Evolutionary conservation across 1,140 invertebrate genomes (phyloP), one percentile per base, ranked within the genome.

Genomic region (Scaptomyza hsui): DNA sequence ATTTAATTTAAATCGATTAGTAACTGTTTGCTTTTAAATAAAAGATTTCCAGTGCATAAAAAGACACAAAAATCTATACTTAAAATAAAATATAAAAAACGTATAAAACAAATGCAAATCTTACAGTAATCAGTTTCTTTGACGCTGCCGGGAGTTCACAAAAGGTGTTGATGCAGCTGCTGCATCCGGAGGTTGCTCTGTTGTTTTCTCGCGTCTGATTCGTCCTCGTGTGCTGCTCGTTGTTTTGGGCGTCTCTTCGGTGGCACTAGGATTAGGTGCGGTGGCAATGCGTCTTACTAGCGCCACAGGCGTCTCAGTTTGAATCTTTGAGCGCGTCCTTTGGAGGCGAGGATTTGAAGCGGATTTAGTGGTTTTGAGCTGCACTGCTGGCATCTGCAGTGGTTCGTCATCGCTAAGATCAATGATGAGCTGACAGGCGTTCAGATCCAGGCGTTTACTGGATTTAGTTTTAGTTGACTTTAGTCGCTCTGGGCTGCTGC

Each of bases 401-500:
- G 53, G 18, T 0, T 72, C 82, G 0, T 73, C 74, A 41, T 86
- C 81, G 53, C 74, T 88, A 4, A 62, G 35, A 15, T 74, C 72
- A 3, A 70, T 48, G 37, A 53, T 26, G 3, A 72, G 10, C 41
- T 89, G 82, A 18, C 82, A 88, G 19, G 75, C 16, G 41, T 88
- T 81, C 2, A 88, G 19, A 44, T 82, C 72, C 0, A 60, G 12
- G 4, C 57, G 39, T 37, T 70, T 59, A 2, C 19, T 12, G 1
- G n/a, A 9, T 13, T 24, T 24, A 21, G 6, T 2, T 18, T 42
- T 47, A 4, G 26, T 12, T n/a, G 10, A 5, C n/a, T 15, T 41
- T 6, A 37, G 18, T 3, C 55, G 24, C 24, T 61, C 56, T 1
- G 48, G 19, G 19, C 49, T 60, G 49, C 42, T 56, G 39, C 2